These are phyloP conservation scores for Microtus oregoni DNA, from an alignment of 2,113 vertebrate species.

Conservation along the genomic window DNA sequence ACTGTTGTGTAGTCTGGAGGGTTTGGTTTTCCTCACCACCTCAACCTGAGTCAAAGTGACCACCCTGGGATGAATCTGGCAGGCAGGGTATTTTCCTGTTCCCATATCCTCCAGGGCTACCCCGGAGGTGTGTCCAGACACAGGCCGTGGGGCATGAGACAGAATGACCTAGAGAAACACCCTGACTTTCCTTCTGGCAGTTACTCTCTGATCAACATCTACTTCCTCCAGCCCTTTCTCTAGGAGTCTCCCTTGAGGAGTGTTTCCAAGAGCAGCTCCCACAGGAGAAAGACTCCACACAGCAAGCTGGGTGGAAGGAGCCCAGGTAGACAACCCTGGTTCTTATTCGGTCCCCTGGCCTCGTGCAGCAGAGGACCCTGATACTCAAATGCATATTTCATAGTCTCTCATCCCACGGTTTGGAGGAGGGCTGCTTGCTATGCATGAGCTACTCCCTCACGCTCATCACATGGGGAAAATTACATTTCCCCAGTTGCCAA, in stretches of 20 bases:
- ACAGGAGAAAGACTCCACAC: not conserved
- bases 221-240: not conserved
- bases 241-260: not conserved
- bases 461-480: constrained; percentile 63
- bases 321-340: not conserved
- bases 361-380: not conserved
- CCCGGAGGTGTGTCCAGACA: not conserved
- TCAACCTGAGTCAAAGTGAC: not conserved
- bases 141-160: not conserved
- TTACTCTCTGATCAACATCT: not conserved
- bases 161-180: not conserved
- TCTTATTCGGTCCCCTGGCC: not conserved
- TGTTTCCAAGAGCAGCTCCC: not conserved
- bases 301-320: not conserved
- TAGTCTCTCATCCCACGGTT: constrained; percentile 5
- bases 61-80: not conserved
- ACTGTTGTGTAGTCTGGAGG: not conserved
- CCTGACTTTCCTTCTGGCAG: not conserved
- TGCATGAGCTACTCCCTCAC: constrained; percentile 55
- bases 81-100: not conserved
- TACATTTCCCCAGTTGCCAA: constrained; percentile 66
- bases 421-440: constrained; percentile 62
- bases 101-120: not conserved
- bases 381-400: constrained; percentile 68
- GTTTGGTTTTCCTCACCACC: not conserved